Evolutionary conservation across 2,113 vertebrate species (phyloP).

Genomic region (Steatornis caripensis): DNA sequence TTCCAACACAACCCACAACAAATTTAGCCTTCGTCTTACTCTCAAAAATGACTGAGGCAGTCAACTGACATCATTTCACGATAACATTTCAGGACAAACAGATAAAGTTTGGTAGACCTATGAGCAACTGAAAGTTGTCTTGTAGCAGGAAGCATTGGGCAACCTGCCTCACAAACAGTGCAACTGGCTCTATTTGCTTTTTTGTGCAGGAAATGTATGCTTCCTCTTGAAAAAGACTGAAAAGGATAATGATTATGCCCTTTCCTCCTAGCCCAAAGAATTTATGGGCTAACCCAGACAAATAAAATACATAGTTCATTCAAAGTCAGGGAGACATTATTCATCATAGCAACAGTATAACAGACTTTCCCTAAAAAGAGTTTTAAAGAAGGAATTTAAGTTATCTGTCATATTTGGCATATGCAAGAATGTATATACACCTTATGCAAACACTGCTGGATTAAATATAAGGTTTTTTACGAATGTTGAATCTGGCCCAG

Average conservation of each 20-base stretch:
- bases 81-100: not conserved
- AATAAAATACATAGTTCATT: not conserved
- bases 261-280: not conserved
- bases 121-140: not conserved
- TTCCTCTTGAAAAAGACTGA: not conserved
- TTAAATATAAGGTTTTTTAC: not conserved
- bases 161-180: not conserved
- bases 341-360: not conserved
- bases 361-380: not conserved
- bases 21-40: not conserved
- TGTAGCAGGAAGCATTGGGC: fast-evolving
- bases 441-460: not conserved
- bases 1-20: not conserved
- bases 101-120: not conserved
- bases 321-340: not conserved
- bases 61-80: not conserved
- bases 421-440: not conserved
- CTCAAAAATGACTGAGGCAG: not conserved
- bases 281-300: not conserved
- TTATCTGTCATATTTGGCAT: not conserved
- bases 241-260: not conserved
- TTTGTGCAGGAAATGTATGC: conserved; percentile 2
- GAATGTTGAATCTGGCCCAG: not conserved
- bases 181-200: not conserved
- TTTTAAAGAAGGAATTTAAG: not conserved